Evolutionary conservation across 1,140 invertebrate genomes (phyloP).

Genomic region (Conus betulinus): DNA sequence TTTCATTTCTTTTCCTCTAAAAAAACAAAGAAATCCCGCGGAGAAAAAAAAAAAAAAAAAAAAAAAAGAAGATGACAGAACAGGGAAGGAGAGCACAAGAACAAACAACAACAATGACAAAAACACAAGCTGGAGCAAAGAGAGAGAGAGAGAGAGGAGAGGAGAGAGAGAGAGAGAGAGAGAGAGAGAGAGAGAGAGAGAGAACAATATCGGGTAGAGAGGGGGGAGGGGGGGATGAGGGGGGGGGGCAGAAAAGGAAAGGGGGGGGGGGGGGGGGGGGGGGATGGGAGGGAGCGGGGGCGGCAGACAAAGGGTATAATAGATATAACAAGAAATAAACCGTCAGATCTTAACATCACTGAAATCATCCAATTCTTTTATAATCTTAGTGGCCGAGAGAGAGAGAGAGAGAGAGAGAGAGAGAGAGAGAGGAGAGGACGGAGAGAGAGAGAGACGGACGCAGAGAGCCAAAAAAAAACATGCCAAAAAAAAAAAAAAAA

Average conservation of each 20-base stretch:
- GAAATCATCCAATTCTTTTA: background rate
- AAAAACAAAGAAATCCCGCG: no score
- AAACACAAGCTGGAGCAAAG: background rate
- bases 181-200: no score
- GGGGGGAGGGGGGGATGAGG: no score
- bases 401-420: constrained; percentile 63
- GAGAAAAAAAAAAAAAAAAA: no score
- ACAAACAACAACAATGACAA: no score
- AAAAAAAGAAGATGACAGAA: background rate
- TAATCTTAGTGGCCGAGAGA: constrained; percentile 42
- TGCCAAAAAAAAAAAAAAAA: background rate
- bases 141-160: background rate
- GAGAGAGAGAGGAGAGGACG: background rate
- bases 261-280: background rate
- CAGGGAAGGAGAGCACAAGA: constrained; percentile 62
- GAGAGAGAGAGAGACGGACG: background rate
- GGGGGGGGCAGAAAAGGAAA: no score
- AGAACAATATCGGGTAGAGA: no score
- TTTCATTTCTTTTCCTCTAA: no score
- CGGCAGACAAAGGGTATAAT: background rate
- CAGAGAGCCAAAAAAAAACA: no score
- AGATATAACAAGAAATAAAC: no score
- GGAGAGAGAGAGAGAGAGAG: no score
- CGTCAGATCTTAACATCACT: background rate
- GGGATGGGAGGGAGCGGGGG: background rate